Conservation (phyloP, 2,888 invertebrate genomes). For the Creontiades dilutus region DNA sequence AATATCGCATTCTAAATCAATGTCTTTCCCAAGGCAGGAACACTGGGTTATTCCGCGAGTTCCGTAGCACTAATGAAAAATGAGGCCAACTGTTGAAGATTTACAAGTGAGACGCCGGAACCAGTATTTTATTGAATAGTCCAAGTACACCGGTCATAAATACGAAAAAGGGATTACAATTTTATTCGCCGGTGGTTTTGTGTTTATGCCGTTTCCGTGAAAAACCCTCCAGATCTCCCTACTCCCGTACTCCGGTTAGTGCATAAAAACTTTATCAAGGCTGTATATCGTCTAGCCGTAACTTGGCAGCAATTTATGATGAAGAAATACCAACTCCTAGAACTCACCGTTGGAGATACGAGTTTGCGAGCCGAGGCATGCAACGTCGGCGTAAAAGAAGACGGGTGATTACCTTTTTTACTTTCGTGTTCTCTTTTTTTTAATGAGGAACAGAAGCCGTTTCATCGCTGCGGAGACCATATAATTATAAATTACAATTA, state of each 20-base stretch:
- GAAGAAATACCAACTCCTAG: conserved; percentile 18
- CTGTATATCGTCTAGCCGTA: conserved; percentile 36
- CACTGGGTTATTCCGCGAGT: too few relatives aligned
- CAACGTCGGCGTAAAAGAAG: conserved; percentile 37
- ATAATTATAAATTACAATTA: conserved; percentile 37
- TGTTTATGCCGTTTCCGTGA: conserved; percentile 36
- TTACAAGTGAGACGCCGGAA: too few relatives aligned
- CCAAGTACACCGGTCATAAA: not conserved
- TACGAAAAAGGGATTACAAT: not conserved
- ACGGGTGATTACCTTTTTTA: conserved; percentile 19
- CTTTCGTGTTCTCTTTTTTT: not conserved
- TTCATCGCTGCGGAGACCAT: conserved; percentile 32
- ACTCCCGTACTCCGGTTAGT: not conserved
- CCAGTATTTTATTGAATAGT: not conserved
- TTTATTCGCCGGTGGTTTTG: not conserved
- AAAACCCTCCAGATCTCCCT: not conserved
- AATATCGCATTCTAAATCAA: too few relatives aligned
- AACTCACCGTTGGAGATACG: conserved; percentile 6
- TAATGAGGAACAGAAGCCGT: conserved; percentile 32
- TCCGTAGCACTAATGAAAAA: too few relatives aligned
- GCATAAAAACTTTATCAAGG: conserved; percentile 22
- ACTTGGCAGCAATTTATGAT: conserved; percentile 39
- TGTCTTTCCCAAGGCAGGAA: too few relatives aligned
- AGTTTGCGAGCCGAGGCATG: conserved; percentile 32
- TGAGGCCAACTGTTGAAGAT: too few relatives aligned